Conservation (phyloP, 2,888 invertebrate genomes). For the Harpalus rubripes region DNA sequence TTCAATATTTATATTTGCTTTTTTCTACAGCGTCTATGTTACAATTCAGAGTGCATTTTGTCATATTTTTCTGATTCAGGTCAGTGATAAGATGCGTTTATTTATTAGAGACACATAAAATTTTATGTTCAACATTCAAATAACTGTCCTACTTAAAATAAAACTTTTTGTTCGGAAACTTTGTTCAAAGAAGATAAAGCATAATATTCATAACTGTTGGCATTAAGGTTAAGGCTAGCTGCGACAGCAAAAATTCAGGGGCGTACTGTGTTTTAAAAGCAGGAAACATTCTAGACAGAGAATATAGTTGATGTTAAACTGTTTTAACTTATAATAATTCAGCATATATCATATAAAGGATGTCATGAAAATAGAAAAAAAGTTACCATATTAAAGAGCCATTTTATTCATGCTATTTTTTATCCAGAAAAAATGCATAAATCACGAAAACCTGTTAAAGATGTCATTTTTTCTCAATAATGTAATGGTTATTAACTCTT, state of each 20-base stretch:
- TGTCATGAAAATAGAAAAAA: no score
- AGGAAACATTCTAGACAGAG: no score
- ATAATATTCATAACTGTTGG: constrained; percentile 57
- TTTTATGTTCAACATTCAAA: constrained; percentile 37
- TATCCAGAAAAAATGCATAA: no score
- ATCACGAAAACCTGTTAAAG: no score
- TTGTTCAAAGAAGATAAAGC: constrained; percentile 52
- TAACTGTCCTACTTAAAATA: constrained; percentile 53
- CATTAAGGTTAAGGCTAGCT: constrained; percentile 36
- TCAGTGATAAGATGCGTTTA: constrained; percentile 27
- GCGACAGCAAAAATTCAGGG: constrained; percentile 35
- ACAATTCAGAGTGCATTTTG: not conserved
- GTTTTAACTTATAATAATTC: no score
- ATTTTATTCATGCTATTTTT: no score
- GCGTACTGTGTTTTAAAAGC: not conserved
- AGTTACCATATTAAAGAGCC: no score
- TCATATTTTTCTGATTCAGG: constrained; percentile 5
- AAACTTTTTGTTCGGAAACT: constrained; percentile 53
- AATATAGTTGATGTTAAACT: no score
- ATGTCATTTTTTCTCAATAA: no score
- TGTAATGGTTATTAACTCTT: no score
- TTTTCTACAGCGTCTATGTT: not conserved
- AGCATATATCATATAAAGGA: no score
- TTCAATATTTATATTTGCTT: not conserved
- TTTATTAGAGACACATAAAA: constrained; percentile 29